Evolutionary conservation across 2,797 vertebrate genomes (phyloP), one percentile per base, ranked within the genome.

Genomic region (Hybognathus amarus): DNA sequence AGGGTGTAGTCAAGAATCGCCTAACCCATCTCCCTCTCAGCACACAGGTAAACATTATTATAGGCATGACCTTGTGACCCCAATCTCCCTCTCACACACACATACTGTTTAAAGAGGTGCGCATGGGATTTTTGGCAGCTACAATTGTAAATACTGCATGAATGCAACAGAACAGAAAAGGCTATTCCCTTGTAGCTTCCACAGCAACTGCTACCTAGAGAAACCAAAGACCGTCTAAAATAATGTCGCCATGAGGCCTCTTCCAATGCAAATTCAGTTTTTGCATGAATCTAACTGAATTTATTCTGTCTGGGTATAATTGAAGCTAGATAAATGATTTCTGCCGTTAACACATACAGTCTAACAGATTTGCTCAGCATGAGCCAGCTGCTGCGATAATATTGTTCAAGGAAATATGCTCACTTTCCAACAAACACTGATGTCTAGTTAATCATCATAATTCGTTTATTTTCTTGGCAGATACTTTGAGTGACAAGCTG

Each of bases 41-140:
- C 85, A 86, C 84, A 89, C 79, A 87, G 82, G 79, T 82, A 88
- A 90, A 88, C 63, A 66, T 77, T 89, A 85, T 82, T 82, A 89
- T 82, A 70, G 56, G 82, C 87, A 85, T 77, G 22, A 36, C 56
- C 42, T 54, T 6, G 13, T 27, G 59, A 40, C 70, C 38, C 17
- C 50, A 61, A 70, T 80, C 52, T 56, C 47, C 36, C n/a, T 12
- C 88, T 82, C 0, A 33, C 0, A 33, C 83, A 89, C 83, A 89
- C 84, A 83, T 85, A 85, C 86, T 88, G 82, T 86, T 87, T 81
- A 80, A 45, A 80, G 77, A 78, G 66, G 30, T 67, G 45, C 6
- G 27, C 12, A 36, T 50, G 42, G 15, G 6, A 50, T 82, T 63
- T 74, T 17, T 54, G 27, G 15, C 33, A 47, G 42, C 40, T 24